Base-by-base conservation (phyloP, 1,140 invertebrate species). In the Drosophila setifemur region DNA sequence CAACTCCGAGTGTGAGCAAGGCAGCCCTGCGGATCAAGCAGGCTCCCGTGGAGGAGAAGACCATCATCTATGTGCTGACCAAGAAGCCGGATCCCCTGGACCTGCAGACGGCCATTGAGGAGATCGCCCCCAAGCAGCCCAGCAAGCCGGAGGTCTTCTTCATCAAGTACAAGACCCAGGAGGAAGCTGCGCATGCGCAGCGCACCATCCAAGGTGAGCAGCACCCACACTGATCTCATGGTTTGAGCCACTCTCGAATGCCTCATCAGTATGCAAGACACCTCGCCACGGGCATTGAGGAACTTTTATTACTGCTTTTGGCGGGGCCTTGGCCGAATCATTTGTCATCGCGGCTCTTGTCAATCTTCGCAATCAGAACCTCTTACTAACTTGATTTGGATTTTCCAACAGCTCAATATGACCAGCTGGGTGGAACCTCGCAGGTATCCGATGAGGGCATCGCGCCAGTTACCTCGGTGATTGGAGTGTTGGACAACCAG, bases 41-140 rank as follows among this genome's bases (percentile, higher is more conserved):
- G 61, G 93, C 93, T 21, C 71, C 93, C 8, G 94, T 94, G 52
- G 95, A 96, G 91, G 95, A 96, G 85, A 96, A 96, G 90, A 97
- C 96, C 25, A 93, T 96, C 45, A 96, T 96, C 64, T 96, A 97
- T 90, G 95, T 96, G 16, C 91, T 96, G 53, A 95, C 96, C 14
- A 96, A 96, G 92, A 96, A 94, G 90, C 95, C 94, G 64, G 89
- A 90, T 63, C 94, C 96, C 72, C 35, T 89, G 3, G 94, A 95
- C 23, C 69, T 90, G 33, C 73, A 90, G 40, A 39, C 89, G 0
- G 85, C 82, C 35, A 55, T 89, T 94, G 96, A 94, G 94, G 58
- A 90, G 69, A 45, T 60, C 12, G 89, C 90, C 0, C 91, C 92
- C 16, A 92, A 92, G 45, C 93, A 94, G 74, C 94, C 94, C n/a